Evolutionary conservation across 2,888 invertebrate genomes (phyloP), one percentile per base, ranked within the genome.

Genomic region (Eilema sororculum): DNA sequence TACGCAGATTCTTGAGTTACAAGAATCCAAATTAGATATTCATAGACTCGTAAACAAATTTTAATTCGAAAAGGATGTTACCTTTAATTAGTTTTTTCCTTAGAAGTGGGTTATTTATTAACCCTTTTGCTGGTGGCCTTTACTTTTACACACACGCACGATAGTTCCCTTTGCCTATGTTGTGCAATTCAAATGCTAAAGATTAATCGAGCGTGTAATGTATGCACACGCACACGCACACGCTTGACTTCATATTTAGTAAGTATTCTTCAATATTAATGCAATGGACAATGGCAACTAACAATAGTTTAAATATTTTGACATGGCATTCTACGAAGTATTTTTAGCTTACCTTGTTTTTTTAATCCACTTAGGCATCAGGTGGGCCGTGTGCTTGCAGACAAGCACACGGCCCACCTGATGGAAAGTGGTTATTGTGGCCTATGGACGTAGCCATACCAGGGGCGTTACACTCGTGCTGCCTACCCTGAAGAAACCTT

Each of bases 211-310:
- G 24, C 13, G 24, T 13, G 24, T 58, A 25, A 58, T 58, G 25
- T 58, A 58, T 58, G 58, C 58, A 58, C 25, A 58, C 25, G 25
- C 24, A 22, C 25, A 58, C 25, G 58, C 58, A 58, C 25, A 58
- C 25, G 25, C 24, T 10, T 12, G 58, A 58, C 24, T 25, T 4
- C 16, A 25, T 25, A 58, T 58, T 58, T 22, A 58, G 46, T 46
- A 46, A 58, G 46, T 46, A 46, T 46, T 46, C 46, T 46, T 6
- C 46, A 5, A 46, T 46, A 16, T 46, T 46, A 46, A 46, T 46
- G 46, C 20, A 20, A 46, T n/a, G n/a, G n/a, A n/a, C 20, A 3
- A 12, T 12, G 41, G 41, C 9, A 10, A 8, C 16, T 41, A 41
- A 46, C 46, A 20, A 46, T 5, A 4, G 5, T 46, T 16, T 41